Percentiles rank a stretch among this genome's conserved stretches.
Conservation (phyloP, 2,888 invertebrate species). For the Ashinkailepas kermadecensis region DNA sequence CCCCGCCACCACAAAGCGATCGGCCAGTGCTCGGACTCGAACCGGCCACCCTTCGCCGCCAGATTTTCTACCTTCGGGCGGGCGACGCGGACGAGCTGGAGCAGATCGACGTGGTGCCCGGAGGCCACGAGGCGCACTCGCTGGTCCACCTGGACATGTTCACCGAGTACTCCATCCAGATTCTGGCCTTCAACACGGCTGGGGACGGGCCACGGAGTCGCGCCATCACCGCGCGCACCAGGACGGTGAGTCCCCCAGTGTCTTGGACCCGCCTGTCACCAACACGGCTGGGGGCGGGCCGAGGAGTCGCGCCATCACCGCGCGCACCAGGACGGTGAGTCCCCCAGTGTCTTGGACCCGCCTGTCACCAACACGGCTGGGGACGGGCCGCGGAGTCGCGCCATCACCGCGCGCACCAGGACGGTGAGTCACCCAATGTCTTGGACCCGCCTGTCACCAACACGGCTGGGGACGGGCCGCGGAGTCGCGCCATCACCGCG, state of each 20-base stretch:
- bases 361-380: constrained; percentile 78
- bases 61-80: constrained; percentile 71
- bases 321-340: constrained; percentile 61
- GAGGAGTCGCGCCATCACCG: constrained; percentile 66
- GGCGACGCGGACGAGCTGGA: constrained; percentile 54
- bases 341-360: neutral
- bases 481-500: constrained; percentile 68
- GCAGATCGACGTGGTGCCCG: constrained; percentile 85
- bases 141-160: constrained; percentile 84
- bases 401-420: constrained; percentile 70
- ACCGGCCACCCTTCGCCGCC: constrained; percentile 23
- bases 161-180: constrained; percentile 81
- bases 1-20: too few relatives aligned
- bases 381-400: constrained; percentile 80
- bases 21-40: too few relatives aligned
- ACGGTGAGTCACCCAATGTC: constrained; percentile 43
- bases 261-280: constrained; percentile 40
- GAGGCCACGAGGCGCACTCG: constrained; percentile 71
- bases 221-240: constrained; percentile 70
- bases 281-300: constrained; percentile 98
- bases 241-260: constrained; percentile 44
- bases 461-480: constrained; percentile 93
- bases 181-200: constrained; percentile 92
- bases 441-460: constrained; percentile 51
- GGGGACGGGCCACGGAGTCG: constrained; percentile 89